phyloP scores from a whole-genome alignment of 35 echinoderm and acorn worm species.

The Heliocidaris tuberculata region DNA sequence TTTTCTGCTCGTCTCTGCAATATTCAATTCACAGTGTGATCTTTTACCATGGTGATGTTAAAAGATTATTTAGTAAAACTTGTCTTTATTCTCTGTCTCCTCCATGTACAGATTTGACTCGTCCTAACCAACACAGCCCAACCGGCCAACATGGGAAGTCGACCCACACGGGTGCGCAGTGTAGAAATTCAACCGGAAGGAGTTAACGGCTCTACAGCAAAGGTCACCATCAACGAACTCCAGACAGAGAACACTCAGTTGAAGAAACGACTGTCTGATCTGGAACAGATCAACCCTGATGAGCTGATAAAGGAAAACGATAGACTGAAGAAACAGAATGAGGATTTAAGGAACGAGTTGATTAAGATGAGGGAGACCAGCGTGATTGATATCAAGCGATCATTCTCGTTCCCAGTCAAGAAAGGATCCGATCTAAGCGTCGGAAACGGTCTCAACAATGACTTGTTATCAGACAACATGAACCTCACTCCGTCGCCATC shows the following conservation, averaged over 20 bases:
- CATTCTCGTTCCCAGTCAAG: constrained; percentile 5
- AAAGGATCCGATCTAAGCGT: constrained; percentile 19
- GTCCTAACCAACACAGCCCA: neutral
- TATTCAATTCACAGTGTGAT: no score
- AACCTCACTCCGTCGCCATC: constrained; percentile 24
- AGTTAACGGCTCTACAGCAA: neutral
- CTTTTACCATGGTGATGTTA: no score
- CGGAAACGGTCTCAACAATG: neutral
- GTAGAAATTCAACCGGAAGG: constrained; percentile 45
- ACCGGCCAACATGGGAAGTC: constrained; percentile 58
- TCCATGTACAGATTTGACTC: neutral
- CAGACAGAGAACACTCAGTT: constrained; percentile 57
- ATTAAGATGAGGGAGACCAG: neutral
- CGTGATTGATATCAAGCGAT: neutral
- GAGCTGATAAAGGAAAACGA: constrained; percentile 58
- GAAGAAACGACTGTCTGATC: constrained; percentile 29
- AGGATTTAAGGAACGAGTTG: constrained; percentile 35
- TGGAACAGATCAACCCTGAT: constrained; percentile 42
- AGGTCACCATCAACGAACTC: constrained; percentile 35
- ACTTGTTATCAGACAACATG: constrained; percentile 15
- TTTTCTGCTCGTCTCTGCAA: no score
- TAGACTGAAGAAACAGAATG: constrained; percentile 57
- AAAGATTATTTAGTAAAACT: neutral
- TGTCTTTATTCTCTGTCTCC: neutral
- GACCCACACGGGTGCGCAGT: constrained; percentile 45